A percentile compares a stretch with the other conserved stretches of the same genome.
Conservation (phyloP, 1,140 invertebrate species). For the Artemia franciscana region DNA sequence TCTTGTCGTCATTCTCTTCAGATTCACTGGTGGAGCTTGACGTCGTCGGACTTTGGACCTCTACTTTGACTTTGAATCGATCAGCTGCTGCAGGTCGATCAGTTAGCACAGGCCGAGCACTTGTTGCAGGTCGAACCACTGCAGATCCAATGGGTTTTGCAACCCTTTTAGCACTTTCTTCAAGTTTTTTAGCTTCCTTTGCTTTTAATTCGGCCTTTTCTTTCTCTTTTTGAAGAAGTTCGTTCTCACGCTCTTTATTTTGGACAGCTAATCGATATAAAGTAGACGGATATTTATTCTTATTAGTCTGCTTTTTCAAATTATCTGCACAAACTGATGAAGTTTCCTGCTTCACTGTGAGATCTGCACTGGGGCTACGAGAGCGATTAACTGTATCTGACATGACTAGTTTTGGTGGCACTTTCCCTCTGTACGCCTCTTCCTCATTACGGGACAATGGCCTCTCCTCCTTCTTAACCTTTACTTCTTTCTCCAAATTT, state of each 20-base stretch:
- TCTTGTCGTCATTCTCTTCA: not conserved
- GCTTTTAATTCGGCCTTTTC: not conserved
- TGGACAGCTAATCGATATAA: not conserved
- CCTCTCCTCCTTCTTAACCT: not conserved
- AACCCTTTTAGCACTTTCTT: not conserved
- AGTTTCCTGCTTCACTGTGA: not conserved
- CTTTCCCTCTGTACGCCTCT: not conserved
- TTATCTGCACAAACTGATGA: not conserved
- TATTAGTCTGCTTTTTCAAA: not conserved
- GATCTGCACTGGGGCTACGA: not conserved
- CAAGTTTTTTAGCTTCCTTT: not conserved
- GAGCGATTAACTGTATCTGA: not conserved
- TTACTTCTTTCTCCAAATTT: no score
- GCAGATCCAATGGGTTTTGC: not conserved
- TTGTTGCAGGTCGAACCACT: not conserved
- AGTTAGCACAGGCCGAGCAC: not conserved
- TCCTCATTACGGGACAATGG: not conserved
- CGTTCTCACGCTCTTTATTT: not conserved
- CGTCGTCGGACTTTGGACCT: not conserved
- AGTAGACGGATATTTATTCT: not conserved
- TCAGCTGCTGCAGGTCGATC: not conserved
- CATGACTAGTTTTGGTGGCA: not conserved
- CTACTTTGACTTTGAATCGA: not conserved
- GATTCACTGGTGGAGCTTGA: not conserved
- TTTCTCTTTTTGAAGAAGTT: not conserved